These are phyloP conservation scores for Tenodera sinensis DNA, from an alignment of 2,888 invertebrate species.

Conservation along the genomic window DNA sequence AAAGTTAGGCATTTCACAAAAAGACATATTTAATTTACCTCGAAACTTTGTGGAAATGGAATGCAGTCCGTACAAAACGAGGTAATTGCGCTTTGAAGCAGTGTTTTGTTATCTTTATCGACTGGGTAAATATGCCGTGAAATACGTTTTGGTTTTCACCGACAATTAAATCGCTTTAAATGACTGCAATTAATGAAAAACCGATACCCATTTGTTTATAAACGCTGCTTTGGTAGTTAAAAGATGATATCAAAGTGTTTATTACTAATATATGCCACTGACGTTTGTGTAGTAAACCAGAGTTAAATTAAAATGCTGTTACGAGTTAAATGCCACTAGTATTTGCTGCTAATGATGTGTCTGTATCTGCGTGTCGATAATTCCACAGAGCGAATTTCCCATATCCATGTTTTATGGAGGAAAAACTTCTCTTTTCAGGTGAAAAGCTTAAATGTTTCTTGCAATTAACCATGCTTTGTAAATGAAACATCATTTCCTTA, in stretches of 20 bases:
- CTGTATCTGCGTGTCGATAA: not conserved
- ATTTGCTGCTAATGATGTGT: not conserved
- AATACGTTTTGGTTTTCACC: not conserved
- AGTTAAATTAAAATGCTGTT: not conserved
- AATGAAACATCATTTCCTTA: too few relatives aligned
- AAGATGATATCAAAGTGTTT: not conserved
- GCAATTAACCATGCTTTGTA: too few relatives aligned
- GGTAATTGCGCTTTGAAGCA: not conserved
- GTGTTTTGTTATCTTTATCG: not conserved
- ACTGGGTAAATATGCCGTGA: not conserved
- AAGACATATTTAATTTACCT: not conserved
- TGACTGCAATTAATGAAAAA: not conserved
- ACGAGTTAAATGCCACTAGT: not conserved
- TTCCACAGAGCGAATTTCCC: not conserved
- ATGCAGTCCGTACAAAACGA: not conserved
- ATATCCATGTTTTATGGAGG: not conserved
- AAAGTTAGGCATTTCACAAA: not conserved
- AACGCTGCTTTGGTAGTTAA: not conserved
- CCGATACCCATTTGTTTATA: not conserved
- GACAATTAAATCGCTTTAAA: not conserved
- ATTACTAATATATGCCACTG: not conserved
- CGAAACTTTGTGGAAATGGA: not conserved
- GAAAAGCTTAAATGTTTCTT: too few relatives aligned
- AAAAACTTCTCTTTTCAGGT: not conserved
- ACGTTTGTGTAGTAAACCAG: not conserved